A percentile compares a stretch with the other conserved stretches of the same genome.
Evolutionary conservation across 2,113 vertebrate genomes (phyloP).

Genomic region (Pachycephala philippinensis): DNA sequence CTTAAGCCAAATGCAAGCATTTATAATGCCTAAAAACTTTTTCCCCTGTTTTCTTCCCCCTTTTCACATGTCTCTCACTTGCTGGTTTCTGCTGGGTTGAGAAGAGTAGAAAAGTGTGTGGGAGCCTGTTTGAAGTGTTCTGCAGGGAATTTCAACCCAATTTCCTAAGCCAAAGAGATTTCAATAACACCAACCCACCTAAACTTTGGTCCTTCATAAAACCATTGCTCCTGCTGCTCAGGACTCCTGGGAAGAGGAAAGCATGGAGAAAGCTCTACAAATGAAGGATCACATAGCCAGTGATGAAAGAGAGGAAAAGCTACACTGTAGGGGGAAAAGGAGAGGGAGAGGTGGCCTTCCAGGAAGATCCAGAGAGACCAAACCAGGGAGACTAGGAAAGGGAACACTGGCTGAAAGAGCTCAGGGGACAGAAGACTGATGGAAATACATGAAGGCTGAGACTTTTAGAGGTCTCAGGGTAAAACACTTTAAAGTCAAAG

Average conservation of each 20-base stretch:
- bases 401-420: neutral
- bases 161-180: neutral
- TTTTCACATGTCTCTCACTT: neutral
- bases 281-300: accelerated
- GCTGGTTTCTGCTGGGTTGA: neutral
- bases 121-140: neutral
- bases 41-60: accelerated
- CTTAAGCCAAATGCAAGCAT: neutral
- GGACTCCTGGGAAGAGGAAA: neutral
- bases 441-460: neutral
- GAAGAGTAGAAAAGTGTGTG: neutral
- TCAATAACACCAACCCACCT: neutral
- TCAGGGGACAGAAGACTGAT: neutral
- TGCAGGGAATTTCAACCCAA: neutral
- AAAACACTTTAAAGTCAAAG: neutral
- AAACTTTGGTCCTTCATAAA: neutral
- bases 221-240: neutral
- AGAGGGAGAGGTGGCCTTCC: neutral
- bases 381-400: neutral
- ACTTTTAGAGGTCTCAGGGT: neutral
- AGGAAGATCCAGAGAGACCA: neutral
- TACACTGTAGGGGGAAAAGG: neutral
- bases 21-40: neutral
- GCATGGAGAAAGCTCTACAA: neutral
- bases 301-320: neutral